Percentiles rank a stretch among this genome's conserved stretches.
Evolutionary conservation across 2,113 vertebrate species (phyloP).

Genomic region (Carassius gibelio): DNA sequence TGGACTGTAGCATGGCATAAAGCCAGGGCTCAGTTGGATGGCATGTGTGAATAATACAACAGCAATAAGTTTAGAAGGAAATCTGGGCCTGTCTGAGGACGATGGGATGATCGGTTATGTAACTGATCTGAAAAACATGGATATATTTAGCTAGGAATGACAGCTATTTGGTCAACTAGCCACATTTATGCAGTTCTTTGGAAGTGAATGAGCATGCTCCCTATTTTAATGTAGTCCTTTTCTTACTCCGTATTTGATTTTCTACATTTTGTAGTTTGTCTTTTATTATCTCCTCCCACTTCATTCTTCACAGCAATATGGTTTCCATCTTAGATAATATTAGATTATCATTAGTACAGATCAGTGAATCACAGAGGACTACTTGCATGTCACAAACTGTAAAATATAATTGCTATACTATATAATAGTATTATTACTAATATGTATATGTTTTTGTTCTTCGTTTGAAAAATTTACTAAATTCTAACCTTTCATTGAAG

Average conservation of each 20-base stretch:
- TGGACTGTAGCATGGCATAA: neutral
- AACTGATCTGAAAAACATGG: conserved; percentile 35
- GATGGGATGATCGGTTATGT: neutral
- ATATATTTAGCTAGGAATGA: neutral
- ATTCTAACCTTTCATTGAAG: too few relatives aligned
- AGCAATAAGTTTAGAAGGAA: conserved; percentile 4
- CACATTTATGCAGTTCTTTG: conserved; percentile 4
- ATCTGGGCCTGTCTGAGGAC: conserved; percentile 14
- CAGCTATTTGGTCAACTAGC: neutral
- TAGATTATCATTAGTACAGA: neutral
- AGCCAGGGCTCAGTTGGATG: conserved; percentile 17
- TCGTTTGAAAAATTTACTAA: too few relatives aligned
- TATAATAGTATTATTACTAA: too few relatives aligned
- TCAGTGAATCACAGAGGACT: neutral
- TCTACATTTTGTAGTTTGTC: neutral
- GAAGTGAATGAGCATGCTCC: neutral
- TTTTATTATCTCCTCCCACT: neutral
- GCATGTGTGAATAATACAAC: neutral
- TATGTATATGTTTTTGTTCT: too few relatives aligned
- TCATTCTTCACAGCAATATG: conserved; percentile 5
- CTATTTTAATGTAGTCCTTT: conserved; percentile 9
- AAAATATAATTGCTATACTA: neutral
- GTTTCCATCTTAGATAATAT: neutral
- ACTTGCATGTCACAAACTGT: neutral
- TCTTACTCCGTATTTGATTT: neutral